Evolutionary conservation across 1,140 invertebrate species (phyloP), one percentile per base, ranked within the genome.

Genomic region (Dryas iulia): DNA sequence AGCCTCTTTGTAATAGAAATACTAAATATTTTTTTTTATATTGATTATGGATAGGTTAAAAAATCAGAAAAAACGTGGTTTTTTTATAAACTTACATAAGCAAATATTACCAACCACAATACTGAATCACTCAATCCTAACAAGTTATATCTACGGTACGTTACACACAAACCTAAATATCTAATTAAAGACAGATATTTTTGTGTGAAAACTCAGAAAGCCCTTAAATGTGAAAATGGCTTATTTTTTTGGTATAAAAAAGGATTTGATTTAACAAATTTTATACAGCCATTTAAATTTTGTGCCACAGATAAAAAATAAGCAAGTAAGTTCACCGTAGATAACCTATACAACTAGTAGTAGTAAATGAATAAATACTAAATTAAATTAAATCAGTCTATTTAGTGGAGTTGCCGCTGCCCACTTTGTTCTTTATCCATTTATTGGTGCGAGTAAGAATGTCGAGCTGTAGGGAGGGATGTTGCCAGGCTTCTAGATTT

Each of bases 401-500:
- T 71, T 90, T 87, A 28, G 87, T 88, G 54, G 74, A 72, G 69
- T 88, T 90, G 14, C 74, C 76, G 31, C 66, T 82, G 31, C 74
- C 75, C 14, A 91, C 87, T 74, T 87, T 87, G 58, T 82, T 84
- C 69, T 89, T 91, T 60, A 92, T 83, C 89, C 89, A 92, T 47
- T 86, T 88, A 63, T 81, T 91, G 30, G 90, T 92, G 60, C 91
- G 84, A 0, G 90, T 88, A 1, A 92, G 68, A 63, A 92, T 88
- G 68, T 91, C 88, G 0, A 89, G 90, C 47, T 86, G 81, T 39
- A 86, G 66, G 0, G 79, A 78, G 0, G 88, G 78, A 31, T 91
- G 86, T 65, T 90, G 87, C 90, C 90, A 92, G 1, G 88, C 87
- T 31, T 85, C 86, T n/a, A 92, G 72, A 65, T 90, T 91, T 6